phyloP scores from a whole-genome alignment of 2,797 vertebrate genomes.

The Rhabdomys pumilio region DNA sequence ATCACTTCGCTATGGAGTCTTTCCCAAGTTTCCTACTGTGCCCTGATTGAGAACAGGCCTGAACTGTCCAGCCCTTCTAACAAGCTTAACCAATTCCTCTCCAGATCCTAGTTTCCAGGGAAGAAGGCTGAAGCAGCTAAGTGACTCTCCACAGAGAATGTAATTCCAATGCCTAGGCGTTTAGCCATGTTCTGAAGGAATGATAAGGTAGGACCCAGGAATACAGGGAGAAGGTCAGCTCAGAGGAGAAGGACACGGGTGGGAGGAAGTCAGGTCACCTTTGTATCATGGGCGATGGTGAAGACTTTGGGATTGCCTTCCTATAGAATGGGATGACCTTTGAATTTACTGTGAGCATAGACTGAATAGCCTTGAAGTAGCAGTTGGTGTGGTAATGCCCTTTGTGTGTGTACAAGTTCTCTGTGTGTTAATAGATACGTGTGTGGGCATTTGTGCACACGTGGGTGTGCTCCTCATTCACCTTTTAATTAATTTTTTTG shows the following conservation, averaged over 20 bases:
- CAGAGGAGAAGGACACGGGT: not conserved
- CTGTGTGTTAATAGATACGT: not conserved
- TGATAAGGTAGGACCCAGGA: not conserved
- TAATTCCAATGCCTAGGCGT: no score
- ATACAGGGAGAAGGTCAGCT: not conserved
- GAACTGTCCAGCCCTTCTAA: conserved; percentile 32
- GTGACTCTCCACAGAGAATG: conserved; percentile 10
- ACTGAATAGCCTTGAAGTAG: not conserved
- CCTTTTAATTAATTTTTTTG: not conserved
- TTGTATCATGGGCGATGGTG: not conserved
- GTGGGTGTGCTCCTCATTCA: not conserved
- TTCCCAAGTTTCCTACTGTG: conserved; percentile 69
- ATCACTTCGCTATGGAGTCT: conserved; percentile 49
- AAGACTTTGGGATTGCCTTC: not conserved
- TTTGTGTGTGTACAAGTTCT: not conserved
- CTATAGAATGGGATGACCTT: not conserved
- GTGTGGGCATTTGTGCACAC: no score
- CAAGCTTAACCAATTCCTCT: conserved; percentile 80
- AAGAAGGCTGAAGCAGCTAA: not conserved
- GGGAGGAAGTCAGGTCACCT: not conserved
- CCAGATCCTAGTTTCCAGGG: not conserved
- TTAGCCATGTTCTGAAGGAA: not conserved
- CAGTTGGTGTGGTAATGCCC: not conserved
- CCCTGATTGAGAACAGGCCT: conserved; percentile 80
- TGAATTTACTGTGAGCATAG: not conserved